These are phyloP conservation scores for Podarcis raffonei DNA, from an alignment of 2,113 vertebrate species.

Conservation along the genomic window DNA sequence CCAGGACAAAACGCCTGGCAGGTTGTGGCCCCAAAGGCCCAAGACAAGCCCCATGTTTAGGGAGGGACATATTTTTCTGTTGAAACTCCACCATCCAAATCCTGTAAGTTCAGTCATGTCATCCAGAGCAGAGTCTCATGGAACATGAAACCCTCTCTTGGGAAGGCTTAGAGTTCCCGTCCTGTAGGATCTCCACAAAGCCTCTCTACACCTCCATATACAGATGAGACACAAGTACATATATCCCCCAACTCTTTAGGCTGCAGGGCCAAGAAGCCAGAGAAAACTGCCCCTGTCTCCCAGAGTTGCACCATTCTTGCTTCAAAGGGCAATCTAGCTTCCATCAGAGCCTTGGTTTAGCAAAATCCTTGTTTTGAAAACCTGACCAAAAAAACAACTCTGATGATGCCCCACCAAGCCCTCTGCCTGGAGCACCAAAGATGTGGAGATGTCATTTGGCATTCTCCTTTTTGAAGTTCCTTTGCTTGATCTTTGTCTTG, in stretches of 20 bases:
- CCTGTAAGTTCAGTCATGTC: neutral
- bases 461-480: constrained; percentile 57
- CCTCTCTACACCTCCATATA: neutral
- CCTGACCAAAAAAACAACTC: constrained; percentile 43
- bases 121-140: neutral
- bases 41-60: too few relatives aligned
- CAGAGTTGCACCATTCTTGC: neutral
- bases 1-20: too few relatives aligned
- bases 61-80: neutral
- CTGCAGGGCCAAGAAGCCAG: neutral
- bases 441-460: constrained; percentile 61
- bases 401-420: constrained; percentile 58
- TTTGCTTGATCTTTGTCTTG: constrained; percentile 65
- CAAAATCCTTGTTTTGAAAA: constrained; percentile 38
- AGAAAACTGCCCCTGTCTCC: too few relatives aligned
- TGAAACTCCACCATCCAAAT: neutral
- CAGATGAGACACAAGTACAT: neutral
- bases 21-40: too few relatives aligned
- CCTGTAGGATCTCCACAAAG: neutral
- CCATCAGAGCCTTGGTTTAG: constrained; percentile 46
- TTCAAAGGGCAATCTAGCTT: constrained; percentile 41
- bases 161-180: too few relatives aligned
- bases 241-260: neutral
- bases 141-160: neutral
- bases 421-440: constrained; percentile 45